Evolutionary conservation across 2,888 invertebrate species (phyloP).

Genomic region (Operophtera brumata): DNA sequence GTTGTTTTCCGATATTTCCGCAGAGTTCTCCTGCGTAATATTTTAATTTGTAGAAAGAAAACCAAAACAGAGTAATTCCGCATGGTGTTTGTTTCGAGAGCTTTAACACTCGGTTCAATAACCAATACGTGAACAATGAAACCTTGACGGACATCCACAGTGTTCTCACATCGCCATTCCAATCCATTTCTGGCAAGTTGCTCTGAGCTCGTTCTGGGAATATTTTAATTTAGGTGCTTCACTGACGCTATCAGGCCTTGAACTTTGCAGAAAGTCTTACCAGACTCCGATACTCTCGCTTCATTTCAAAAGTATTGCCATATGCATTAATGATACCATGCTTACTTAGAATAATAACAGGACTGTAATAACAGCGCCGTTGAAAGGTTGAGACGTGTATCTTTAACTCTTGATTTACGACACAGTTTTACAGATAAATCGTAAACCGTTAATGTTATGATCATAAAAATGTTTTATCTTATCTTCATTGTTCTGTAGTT

Average conservation of each 20-base stretch:
- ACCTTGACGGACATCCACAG: slow-evolving; percentile 7
- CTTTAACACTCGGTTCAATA: neutral
- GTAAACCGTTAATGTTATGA: slow-evolving; percentile 32
- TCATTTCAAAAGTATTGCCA: slow-evolving; percentile 58
- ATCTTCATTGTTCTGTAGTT: slow-evolving; percentile 33
- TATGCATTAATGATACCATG: slow-evolving; percentile 63
- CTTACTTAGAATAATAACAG: slow-evolving; percentile 58
- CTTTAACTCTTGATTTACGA: slow-evolving; percentile 35
- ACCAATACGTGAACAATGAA: slow-evolving; percentile 15
- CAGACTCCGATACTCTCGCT: slow-evolving; percentile 46
- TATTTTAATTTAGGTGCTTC: slow-evolving; percentile 40
- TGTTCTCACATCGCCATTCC: slow-evolving; percentile 5
- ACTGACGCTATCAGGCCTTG: slow-evolving; percentile 46
- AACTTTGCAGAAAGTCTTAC: slow-evolving; percentile 52
- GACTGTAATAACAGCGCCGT: slow-evolving; percentile 44
- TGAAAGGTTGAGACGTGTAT: slow-evolving; percentile 40
- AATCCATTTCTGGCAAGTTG: slow-evolving; percentile 28
- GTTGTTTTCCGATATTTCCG: no score
- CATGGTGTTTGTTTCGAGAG: slow-evolving; percentile 1
- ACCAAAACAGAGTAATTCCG: neutral
- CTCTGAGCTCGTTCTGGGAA: slow-evolving; percentile 29
- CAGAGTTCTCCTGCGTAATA: no score
- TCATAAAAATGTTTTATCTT: slow-evolving; percentile 30
- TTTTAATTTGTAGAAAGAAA: no score
- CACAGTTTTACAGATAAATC: slow-evolving; percentile 31